Evolutionary conservation across 2,888 invertebrate genomes (phyloP).

Genomic region (Rhynchonema sp.): DNA sequence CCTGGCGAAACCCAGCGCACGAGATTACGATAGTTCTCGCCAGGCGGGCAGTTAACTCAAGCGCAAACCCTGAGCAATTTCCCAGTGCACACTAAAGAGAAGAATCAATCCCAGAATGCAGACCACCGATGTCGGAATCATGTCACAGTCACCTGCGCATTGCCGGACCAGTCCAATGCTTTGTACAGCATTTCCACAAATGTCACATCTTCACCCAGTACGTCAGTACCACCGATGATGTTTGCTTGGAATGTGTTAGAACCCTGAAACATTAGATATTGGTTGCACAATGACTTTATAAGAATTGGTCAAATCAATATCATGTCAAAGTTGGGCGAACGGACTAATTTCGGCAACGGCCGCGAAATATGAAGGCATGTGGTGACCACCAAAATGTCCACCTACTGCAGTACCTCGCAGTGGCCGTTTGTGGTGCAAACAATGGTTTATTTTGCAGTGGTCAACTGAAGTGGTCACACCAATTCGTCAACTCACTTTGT

Average conservation of each 20-base stretch:
- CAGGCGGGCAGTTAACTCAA: neutral
- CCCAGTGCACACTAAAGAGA: too few species aligned
- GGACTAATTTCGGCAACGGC: neutral
- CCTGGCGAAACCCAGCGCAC: too few species aligned
- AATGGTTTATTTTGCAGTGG: too few species aligned
- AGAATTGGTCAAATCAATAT: neutral
- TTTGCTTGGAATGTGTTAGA: slow-evolving; percentile 23
- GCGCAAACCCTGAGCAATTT: too few species aligned
- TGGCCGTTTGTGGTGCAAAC: too few species aligned
- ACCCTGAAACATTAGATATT: slow-evolving; percentile 8
- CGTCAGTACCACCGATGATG: slow-evolving; percentile 16
- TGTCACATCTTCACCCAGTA: slow-evolving; percentile 13
- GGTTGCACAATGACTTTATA: neutral
- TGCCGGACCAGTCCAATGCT: slow-evolving; percentile 18
- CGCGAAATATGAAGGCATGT: too few species aligned
- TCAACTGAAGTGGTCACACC: too few species aligned
- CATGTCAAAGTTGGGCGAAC: neutral
- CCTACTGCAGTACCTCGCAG: too few species aligned
- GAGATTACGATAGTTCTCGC: too few species aligned
- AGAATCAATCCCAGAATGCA: too few species aligned
- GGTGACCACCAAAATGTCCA: too few species aligned
- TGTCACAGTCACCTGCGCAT: slow-evolving; percentile 15
- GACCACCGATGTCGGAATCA: neutral
- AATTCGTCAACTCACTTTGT: too few species aligned
- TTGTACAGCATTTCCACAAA: slow-evolving; percentile 22